These are phyloP conservation scores for Melanchra persicariae DNA, from an alignment of 2,888 invertebrate genomes.

Conservation along the genomic window DNA sequence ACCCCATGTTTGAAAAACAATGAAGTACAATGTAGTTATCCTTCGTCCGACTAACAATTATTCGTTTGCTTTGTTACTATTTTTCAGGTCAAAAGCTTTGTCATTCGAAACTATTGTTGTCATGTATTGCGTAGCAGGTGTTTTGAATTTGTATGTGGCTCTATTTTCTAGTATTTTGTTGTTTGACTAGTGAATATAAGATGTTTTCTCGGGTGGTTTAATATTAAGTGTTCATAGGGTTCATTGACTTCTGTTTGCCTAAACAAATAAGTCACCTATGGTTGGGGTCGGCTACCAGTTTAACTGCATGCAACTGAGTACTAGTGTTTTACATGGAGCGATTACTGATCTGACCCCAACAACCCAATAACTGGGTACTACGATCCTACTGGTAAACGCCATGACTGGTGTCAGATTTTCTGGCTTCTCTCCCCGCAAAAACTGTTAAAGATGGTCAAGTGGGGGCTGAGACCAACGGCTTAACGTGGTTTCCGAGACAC, in stretches of 20 bases:
- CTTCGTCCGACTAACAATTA: conserved; percentile 18
- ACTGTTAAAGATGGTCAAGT: too few species aligned
- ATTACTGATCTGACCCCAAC: too few species aligned
- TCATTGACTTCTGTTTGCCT: background rate
- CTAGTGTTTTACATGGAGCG: too few species aligned
- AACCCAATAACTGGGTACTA: too few species aligned
- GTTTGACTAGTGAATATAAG: background rate
- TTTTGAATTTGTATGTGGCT: conserved; percentile 32
- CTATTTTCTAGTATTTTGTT: conserved; percentile 7
- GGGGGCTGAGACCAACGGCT: too few species aligned
- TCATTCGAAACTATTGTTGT: conserved; percentile 40
- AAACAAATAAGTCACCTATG: too few species aligned
- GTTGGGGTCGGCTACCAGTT: too few species aligned
- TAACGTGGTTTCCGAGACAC: too few species aligned
- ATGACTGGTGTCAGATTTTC: too few species aligned
- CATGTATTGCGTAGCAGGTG: conserved; percentile 32
- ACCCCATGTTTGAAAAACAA: conserved; percentile 36
- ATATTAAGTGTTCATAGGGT: background rate
- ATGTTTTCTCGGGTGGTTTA: background rate
- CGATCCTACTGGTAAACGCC: too few species aligned
- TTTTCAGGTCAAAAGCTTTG: conserved; percentile 44
- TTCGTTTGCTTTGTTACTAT: conserved; percentile 39
- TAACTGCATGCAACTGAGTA: too few species aligned
- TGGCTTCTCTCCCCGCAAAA: too few species aligned
- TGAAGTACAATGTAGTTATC: conserved; percentile 36